phyloP scores from a whole-genome alignment of 2,113 vertebrate species.

The Ceyx margarethae region DNA sequence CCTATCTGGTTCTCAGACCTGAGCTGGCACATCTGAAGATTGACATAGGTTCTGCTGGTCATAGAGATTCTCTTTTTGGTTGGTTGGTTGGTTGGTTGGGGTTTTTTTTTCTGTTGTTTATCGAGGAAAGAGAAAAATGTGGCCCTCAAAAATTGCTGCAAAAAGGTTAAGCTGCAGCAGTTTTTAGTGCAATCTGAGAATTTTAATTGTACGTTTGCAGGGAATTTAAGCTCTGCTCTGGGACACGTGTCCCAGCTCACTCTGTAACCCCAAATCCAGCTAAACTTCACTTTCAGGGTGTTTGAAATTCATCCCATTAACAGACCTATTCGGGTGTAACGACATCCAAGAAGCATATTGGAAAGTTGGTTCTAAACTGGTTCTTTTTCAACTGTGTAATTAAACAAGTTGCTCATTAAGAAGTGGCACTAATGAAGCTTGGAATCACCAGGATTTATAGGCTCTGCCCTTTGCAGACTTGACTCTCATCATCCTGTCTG shows the following conservation, averaged over 20 bases:
- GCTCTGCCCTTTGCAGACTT: neutral
- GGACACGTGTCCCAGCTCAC: neutral
- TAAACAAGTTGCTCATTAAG: neutral
- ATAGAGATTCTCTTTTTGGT: neutral
- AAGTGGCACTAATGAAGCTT: neutral
- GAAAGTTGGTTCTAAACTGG: neutral
- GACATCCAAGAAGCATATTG: neutral
- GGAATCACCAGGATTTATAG: neutral
- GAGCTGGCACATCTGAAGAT: neutral
- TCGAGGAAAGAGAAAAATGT: neutral
- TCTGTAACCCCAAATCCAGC: neutral
- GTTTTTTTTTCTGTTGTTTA: neutral
- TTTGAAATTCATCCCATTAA: neutral
- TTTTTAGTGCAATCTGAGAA: neutral
- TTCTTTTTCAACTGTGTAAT: neutral
- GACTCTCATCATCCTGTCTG: neutral
- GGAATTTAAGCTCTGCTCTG: neutral
- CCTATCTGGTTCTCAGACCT: constrained; percentile 30
- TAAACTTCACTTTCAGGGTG: neutral
- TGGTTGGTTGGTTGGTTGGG: no score
- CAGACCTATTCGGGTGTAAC: neutral
- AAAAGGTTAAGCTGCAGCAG: neutral
- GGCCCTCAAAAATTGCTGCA: neutral
- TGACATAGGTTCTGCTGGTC: neutral
- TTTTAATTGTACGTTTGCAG: neutral